A percentile compares a stretch with the other conserved stretches of the same genome.
Conservation (phyloP, 2,888 invertebrate genomes). For the Arctia plantaginis region DNA sequence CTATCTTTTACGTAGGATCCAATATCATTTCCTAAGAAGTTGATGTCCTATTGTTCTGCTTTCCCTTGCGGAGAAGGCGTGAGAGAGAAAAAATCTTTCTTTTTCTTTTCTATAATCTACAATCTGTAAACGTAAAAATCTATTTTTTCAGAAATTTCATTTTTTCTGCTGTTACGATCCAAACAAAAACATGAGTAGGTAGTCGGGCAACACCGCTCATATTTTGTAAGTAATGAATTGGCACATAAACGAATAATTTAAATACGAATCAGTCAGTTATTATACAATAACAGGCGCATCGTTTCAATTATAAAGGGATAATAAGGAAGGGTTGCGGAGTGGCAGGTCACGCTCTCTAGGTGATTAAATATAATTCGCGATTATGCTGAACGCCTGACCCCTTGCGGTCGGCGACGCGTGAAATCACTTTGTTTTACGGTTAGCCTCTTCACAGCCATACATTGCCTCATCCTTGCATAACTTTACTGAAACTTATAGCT, state of each 20-base stretch:
- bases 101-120: background rate
- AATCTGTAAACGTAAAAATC: background rate
- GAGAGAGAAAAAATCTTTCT: too few species aligned
- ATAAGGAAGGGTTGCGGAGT: constrained; percentile 78
- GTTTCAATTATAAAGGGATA: constrained; percentile 75
- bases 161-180: background rate
- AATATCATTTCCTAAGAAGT: background rate
- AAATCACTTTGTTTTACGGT: constrained; percentile 84
- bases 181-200: background rate
- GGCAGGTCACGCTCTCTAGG: constrained; percentile 62
- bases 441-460: constrained; percentile 71
- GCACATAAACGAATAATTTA: constrained; percentile 43
- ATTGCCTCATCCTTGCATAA: constrained; percentile 29
- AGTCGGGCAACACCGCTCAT: background rate
- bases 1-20: background rate
- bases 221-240: constrained; percentile 15
- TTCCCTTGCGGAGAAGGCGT: background rate
- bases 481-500: background rate
- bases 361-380: constrained; percentile 78
- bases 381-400: constrained; percentile 76
- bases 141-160: background rate
- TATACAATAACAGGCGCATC: constrained; percentile 69
- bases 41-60: background rate
- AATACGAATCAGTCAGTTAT: constrained; percentile 59
- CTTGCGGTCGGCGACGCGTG: constrained; percentile 76